phyloP scores from a whole-genome alignment of 2,113 vertebrate genomes.

The Paraplagusia blochii region DNA sequence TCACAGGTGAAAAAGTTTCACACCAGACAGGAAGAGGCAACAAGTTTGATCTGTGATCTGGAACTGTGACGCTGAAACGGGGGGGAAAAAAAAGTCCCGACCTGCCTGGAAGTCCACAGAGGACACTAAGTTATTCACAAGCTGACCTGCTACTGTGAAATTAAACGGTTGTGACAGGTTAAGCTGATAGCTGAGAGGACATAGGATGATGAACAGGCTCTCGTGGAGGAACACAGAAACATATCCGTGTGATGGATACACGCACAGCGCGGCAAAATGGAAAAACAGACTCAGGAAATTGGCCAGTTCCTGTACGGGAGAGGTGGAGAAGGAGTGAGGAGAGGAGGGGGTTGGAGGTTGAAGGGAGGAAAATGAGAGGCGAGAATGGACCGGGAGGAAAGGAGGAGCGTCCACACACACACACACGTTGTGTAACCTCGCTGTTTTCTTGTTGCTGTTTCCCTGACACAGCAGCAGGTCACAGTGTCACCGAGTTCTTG shows the following conservation, averaged over 20 bases:
- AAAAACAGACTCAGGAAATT: slow-evolving; percentile 60
- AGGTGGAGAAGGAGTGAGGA: slow-evolving; percentile 18
- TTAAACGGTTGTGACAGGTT: slow-evolving; percentile 56
- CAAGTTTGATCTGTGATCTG: slow-evolving; percentile 4
- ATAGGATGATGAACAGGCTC: slow-evolving; percentile 32
- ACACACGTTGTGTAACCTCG: slow-evolving; percentile 30
- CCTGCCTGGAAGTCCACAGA: slow-evolving; percentile 15
- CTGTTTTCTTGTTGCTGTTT: slow-evolving; percentile 19
- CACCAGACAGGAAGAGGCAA: not conserved
- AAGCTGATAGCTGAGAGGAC: slow-evolving; percentile 45
- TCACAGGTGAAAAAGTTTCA: not conserved
- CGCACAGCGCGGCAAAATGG: slow-evolving; percentile 43
- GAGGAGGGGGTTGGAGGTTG: not conserved
- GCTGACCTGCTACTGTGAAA: slow-evolving; percentile 25
- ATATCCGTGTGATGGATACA: slow-evolving; percentile 52
- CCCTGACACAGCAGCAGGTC: slow-evolving; percentile 19
- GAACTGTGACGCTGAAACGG: slow-evolving; percentile 2
- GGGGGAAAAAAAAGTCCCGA: slow-evolving; percentile 21
- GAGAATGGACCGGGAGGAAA: slow-evolving; percentile 24
- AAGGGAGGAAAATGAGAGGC: not conserved
- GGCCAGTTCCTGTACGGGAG: slow-evolving; percentile 48
- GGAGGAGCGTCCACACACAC: slow-evolving; percentile 18
- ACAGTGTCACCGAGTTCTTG: slow-evolving; percentile 22
- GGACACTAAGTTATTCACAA: slow-evolving; percentile 18
- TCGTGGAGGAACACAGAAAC: slow-evolving; percentile 39